phyloP scores from a whole-genome alignment of 2,797 vertebrate species.

The Halcyon smyrnensis region DNA sequence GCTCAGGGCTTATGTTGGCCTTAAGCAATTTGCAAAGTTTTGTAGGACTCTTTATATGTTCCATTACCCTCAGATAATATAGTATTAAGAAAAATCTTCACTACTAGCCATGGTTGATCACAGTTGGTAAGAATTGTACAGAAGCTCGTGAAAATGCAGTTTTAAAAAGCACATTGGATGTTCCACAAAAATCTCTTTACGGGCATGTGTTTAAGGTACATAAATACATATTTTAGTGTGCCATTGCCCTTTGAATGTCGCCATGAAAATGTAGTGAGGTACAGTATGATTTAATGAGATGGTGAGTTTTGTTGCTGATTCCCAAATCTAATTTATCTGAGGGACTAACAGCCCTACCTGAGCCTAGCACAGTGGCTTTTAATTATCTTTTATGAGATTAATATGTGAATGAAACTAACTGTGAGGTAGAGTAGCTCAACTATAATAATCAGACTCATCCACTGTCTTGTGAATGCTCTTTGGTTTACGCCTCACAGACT shows the following conservation, averaged over 20 bases:
- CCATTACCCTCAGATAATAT: neutral
- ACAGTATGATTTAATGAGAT: neutral
- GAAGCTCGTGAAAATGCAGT: neutral
- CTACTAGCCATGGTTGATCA: neutral
- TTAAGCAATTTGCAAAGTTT: neutral
- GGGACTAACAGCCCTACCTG: neutral
- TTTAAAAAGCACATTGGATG: neutral
- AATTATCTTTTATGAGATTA: neutral
- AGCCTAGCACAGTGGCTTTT: neutral
- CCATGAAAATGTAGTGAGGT: neutral
- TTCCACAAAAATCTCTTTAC: neutral
- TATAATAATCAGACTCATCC: neutral
- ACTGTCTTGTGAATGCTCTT: neutral
- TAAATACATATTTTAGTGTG: neutral
- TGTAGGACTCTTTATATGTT: neutral
- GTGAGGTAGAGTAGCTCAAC: neutral
- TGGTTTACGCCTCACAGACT: neutral
- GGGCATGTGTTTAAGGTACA: neutral
- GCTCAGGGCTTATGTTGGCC: neutral
- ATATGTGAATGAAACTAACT: neutral
- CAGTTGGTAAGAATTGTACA: neutral
- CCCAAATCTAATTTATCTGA: neutral
- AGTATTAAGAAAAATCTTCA: neutral
- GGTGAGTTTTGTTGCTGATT: neutral
- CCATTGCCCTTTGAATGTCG: neutral